phyloP scores from a whole-genome alignment of 2,113 vertebrate genomes.

The Baryphthengus martii region DNA sequence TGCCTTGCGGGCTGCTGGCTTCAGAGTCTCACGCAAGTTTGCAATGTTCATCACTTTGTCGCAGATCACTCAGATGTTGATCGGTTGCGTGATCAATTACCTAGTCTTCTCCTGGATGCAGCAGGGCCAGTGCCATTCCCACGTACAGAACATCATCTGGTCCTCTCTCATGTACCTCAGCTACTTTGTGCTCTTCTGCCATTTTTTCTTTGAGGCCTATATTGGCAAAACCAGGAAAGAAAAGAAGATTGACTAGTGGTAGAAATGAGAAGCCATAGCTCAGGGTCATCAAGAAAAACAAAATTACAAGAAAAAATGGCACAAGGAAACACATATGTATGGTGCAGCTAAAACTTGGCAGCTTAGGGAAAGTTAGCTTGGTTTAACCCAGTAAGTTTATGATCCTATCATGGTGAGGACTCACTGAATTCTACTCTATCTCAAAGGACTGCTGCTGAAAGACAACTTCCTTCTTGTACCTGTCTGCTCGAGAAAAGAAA shows the following conservation, averaged over 20 bases:
- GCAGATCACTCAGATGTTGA: slow-evolving; percentile 98
- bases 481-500: slow-evolving; percentile 59
- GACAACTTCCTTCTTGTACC: slow-evolving; percentile 59
- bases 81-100: slow-evolving; percentile 96
- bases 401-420: slow-evolving; percentile 78
- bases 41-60: slow-evolving; percentile 99
- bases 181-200: slow-evolving; percentile 98
- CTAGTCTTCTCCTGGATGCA: slow-evolving; percentile 99
- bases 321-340: slow-evolving; percentile 77
- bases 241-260: slow-evolving; percentile 69
- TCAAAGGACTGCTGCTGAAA: slow-evolving; percentile 69
- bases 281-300: slow-evolving; percentile 81
- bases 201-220: slow-evolving; percentile 98
- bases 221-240: slow-evolving; percentile 82
- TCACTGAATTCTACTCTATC: slow-evolving; percentile 72
- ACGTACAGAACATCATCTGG: slow-evolving; percentile 97
- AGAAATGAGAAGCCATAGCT: slow-evolving; percentile 76
- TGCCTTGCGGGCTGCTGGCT: slow-evolving; percentile 91
- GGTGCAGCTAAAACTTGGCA: slow-evolving; percentile 79
- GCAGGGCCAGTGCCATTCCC: slow-evolving; percentile 93
- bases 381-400: slow-evolving; percentile 79
- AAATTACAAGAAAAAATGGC: slow-evolving; percentile 74
- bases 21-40: slow-evolving; percentile 93
- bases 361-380: slow-evolving; percentile 74
- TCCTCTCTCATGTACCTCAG: slow-evolving; percentile 99